Percentiles rank a stretch among this genome's conserved stretches.
Evolutionary conservation across 2,797 vertebrate genomes (phyloP).

Genomic region (Sebastes melanostomus): DNA sequence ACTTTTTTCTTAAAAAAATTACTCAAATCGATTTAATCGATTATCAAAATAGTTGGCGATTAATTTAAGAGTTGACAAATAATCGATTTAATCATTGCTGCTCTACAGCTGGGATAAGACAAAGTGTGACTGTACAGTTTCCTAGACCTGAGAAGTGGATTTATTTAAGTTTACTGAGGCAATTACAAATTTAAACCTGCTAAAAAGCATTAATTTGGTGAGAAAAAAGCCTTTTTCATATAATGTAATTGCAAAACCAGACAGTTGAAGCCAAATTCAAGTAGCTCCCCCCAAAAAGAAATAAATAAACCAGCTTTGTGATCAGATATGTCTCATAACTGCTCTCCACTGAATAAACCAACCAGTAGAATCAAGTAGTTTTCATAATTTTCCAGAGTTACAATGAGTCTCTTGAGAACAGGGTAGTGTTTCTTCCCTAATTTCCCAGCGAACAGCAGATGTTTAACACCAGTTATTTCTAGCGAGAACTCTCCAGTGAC

Average conservation of each 20-base stretch:
- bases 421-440: constrained; percentile 5
- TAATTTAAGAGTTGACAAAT: too few species aligned
- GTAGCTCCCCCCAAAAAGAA: neutral
- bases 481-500: neutral
- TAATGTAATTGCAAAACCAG: neutral
- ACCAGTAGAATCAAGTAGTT: neutral
- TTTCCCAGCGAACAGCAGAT: neutral
- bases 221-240: neutral
- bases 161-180: neutral
- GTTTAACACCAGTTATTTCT: neutral
- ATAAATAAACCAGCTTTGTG: neutral
- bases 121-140: too few species aligned
- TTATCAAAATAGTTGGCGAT: too few species aligned
- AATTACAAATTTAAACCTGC: neutral
- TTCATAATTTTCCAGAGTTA: neutral
- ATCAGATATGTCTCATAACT: neutral
- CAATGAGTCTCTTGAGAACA: neutral
- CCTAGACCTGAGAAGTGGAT: too few species aligned
- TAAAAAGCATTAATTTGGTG: neutral
- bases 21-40: too few species aligned
- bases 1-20: too few species aligned
- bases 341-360: neutral
- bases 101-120: too few species aligned
- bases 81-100: too few species aligned
- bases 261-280: neutral